Evolutionary conservation across 2,797 vertebrate species (phyloP), one percentile per base, ranked within the genome.

Genomic region (Orestias chungarensis): DNA sequence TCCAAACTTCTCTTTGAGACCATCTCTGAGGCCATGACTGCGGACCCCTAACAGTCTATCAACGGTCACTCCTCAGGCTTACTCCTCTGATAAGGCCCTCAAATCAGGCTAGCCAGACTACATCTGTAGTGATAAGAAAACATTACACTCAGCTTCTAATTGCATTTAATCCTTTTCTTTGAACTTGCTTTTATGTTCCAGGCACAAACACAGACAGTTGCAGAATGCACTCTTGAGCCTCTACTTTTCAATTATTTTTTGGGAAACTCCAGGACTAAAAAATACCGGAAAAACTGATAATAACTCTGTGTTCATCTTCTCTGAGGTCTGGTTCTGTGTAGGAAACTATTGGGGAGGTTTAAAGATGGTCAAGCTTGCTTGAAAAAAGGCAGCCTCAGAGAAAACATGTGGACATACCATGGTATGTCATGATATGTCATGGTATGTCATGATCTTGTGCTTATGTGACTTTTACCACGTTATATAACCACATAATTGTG

Each of bases 51-150:
- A 76, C 59, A 77, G 68, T 87, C 81, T 64, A 84, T 91, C 86
- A 87, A 55, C 86, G 81, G 88, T 88, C 82, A 79, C 80, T 75
- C 47, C 64, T 81, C 72, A 46, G 69, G 76, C 69, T 79, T 68
- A 71, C 77, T 71, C 70, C 61, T 61, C 82, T 88, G 93, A 93
- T 93, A 93, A 90, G 80, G 72, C 70, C 69, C 59, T 70, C 69
- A 71, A 78, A 80, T 87, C 88, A 80, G 82, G 81, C 52, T 27
- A 43, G 74, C 82, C 90, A 89, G 87, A 85, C 81, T 72, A 72
- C 71, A 73, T 80, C 86, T 82, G 69, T 62, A 73, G 66, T 23
- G 89, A 90, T 91, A 92, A 92, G 84, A 79, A 84, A 80, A 79
- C 85, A 92, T 92, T 92, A 89, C 86, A 85, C 20, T 38, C 61